Conservation (phyloP, 1,140 invertebrate species). For the Orchestia grillus region DNA sequence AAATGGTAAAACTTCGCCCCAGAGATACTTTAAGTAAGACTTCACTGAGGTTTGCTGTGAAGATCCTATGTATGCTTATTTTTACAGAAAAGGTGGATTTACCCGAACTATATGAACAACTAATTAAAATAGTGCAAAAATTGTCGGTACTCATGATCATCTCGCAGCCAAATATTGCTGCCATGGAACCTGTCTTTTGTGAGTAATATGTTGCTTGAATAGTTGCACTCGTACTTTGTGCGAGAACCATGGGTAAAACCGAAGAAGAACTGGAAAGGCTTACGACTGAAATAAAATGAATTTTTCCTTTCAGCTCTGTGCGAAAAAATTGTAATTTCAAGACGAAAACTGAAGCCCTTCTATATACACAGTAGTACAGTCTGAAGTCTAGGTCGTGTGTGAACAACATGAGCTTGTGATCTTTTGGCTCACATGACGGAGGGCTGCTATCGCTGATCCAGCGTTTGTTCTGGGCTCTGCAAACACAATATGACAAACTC, state of each 20-base stretch:
- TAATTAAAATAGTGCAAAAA: too few relatives aligned
- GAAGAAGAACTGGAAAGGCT: too few relatives aligned
- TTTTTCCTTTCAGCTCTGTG: too few relatives aligned
- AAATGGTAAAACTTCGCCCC: too few relatives aligned
- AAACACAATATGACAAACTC: constrained; percentile 32
- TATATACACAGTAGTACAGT: not conserved
- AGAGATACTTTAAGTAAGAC: too few relatives aligned
- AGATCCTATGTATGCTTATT: too few relatives aligned
- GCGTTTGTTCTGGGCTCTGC: not conserved
- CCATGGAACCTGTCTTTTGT: not conserved
- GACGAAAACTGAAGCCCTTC: not conserved
- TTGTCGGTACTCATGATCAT: too few relatives aligned
- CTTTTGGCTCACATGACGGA: not conserved
- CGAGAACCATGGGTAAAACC: not conserved
- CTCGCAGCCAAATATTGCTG: too few relatives aligned
- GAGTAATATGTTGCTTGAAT: not conserved
- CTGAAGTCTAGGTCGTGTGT: not conserved
- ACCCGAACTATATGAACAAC: too few relatives aligned
- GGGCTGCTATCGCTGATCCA: not conserved
- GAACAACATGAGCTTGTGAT: not conserved
- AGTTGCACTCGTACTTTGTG: not conserved
- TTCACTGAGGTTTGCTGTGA: too few relatives aligned
- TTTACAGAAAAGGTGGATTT: too few relatives aligned
- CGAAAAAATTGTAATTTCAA: not conserved
- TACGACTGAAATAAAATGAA: too few relatives aligned